Evolutionary conservation across 2,888 invertebrate genomes (phyloP), one percentile per base, ranked within the genome.

Genomic region (Teleiodes luculella): DNA sequence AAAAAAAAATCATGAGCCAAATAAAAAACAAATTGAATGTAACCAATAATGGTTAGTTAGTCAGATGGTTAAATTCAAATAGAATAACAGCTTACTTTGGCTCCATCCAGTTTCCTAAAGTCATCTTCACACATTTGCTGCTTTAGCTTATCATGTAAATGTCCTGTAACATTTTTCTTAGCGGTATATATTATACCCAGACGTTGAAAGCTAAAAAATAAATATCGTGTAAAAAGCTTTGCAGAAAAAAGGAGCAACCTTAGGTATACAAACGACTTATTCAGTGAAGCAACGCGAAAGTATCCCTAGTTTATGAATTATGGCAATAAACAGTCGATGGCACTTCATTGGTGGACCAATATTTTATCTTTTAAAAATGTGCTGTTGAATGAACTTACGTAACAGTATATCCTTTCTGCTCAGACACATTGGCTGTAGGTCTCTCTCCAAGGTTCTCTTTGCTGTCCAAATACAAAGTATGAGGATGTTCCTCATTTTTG

Each of bases 141-240:
- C 14, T 13, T 14, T 36, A 36, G 36, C 14, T 14, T 36, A 14
- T 14, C 4, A 3, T 14, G 14, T 7, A 36, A 14, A 13, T 36
- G 36, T 2, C 1, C 18, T 31, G 31, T 3, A 6, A 31, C 14
- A 10, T 30, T 16, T 47, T 16, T 28, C 18, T 47, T 47, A 3
- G 46, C 46, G 1, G 46, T 47, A 16, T 47, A 31, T 47, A 47
- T 47, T n/a, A 47, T 33, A 8, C 46, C 46, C 31, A 47, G 24
- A 10, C 31, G 13, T 16, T 18, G 31, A 33, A 47, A 47, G 11
- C 46, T 47, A 10, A 20, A 45, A 24, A 28, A 14, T 7, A 36
- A 36, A 11, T 13, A n/a, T n/a, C n/a, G n/a, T n/a, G n/a, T n/a
- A n/a, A n/a, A n/a, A n/a, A n/a, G n/a, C n/a, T n/a, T n/a, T n/a